Evolutionary conservation across 2,888 invertebrate genomes (phyloP).

Genomic region (Ochropacha duplaris): DNA sequence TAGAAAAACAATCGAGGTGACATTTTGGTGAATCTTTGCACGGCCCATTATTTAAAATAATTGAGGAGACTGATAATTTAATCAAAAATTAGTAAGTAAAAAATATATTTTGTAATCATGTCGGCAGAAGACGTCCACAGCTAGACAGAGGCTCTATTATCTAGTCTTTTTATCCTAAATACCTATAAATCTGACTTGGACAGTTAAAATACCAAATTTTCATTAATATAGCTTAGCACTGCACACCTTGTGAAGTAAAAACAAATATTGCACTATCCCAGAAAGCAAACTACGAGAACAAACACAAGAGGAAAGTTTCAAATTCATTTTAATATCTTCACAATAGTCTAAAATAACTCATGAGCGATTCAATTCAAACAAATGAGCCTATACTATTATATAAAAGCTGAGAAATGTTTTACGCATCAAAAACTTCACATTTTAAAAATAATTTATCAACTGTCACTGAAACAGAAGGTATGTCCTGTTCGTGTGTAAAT

Average conservation of each 20-base stretch:
- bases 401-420: conserved; percentile 43
- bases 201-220: no score
- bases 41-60: no score
- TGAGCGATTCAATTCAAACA: conserved; percentile 61
- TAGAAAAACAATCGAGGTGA: no score
- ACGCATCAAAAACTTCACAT: conserved; percentile 12
- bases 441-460: conserved; percentile 5
- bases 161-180: no score
- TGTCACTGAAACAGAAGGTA: conserved; percentile 4
- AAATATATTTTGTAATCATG: no score
- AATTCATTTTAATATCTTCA: conserved; percentile 81
- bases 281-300: conserved; percentile 65
- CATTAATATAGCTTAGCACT: neutral
- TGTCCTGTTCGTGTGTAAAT: conserved; percentile 1
- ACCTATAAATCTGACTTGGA: no score
- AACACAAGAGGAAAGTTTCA: conserved; percentile 74
- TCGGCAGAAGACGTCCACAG: no score
- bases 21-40: no score
- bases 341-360: conserved; percentile 76
- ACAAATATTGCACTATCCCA: conserved; percentile 25
- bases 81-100: no score
- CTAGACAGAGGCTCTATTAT: no score
- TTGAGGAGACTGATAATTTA: no score
- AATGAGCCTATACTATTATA: conserved; percentile 57
- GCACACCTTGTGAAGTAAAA: neutral